Evolutionary conservation across 2,797 vertebrate species (phyloP).

Genomic region (Tapirus indicus): DNA sequence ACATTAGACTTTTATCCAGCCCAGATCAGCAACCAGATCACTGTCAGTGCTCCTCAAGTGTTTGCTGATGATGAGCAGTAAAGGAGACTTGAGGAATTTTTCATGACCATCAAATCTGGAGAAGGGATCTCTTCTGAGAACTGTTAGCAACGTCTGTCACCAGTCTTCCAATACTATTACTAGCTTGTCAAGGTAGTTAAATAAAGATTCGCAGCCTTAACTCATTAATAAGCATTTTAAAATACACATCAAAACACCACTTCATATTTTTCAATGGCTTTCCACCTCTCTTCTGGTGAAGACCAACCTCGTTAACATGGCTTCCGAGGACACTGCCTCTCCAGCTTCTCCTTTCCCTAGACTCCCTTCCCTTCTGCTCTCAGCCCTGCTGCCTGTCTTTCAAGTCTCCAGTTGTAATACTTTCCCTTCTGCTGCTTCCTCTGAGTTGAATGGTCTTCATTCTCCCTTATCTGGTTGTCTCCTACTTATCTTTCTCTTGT

Average conservation of each 20-base stretch:
- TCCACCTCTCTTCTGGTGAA: background rate
- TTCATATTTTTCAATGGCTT: background rate
- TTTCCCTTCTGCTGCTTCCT: background rate
- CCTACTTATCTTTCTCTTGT: background rate
- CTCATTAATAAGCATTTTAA: background rate
- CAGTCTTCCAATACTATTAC: background rate
- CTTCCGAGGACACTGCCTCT: background rate
- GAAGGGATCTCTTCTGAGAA: constrained; percentile 2
- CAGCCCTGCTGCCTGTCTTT: background rate
- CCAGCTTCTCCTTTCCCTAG: background rate
- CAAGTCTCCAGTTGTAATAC: too few relatives aligned
- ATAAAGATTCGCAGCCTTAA: background rate
- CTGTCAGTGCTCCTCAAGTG: background rate
- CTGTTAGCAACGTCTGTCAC: background rate
- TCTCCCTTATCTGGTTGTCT: background rate
- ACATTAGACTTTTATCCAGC: background rate
- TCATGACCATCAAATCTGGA: background rate
- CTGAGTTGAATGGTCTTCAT: background rate
- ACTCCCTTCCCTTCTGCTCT: background rate
- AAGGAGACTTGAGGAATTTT: background rate
- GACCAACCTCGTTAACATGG: too few relatives aligned
- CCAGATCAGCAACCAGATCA: background rate
- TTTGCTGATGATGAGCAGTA: background rate
- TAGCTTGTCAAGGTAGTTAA: background rate
- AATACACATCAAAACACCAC: background rate